Evolutionary conservation across 2,113 vertebrate genomes (phyloP), one percentile per base, ranked within the genome.

Genomic region (Ptyas mucosa): DNA sequence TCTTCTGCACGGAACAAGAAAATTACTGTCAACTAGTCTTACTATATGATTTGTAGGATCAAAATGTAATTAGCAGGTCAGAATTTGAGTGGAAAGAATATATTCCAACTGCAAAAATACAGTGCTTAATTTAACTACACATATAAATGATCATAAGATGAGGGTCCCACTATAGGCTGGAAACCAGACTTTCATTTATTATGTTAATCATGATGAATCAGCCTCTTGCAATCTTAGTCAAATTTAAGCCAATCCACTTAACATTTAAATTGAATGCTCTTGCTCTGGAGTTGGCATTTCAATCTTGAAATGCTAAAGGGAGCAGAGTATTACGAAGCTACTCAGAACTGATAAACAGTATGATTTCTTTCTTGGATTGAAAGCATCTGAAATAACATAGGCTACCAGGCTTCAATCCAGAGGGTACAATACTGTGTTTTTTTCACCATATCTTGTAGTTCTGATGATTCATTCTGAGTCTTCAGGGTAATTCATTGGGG

Each of bases 41-140:
- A 43, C 87, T 93, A 86, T 0, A 3, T 53, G 69, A 94, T 75
- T 88, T 91, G 87, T 53, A 95, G 92, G 95, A 94, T 92, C 92
- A 94, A 94, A 96, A 90, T 29, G 20, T 93, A 96, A 96, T 97
- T 97, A 95, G 89, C 5, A 94, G 87, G 89, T 93, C 10, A 93
- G 92, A 87, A 69, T 91, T 54, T 93, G 92, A 94, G 91, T 39
- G 92, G 61, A 93, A 95, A 53, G 26, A 94, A 91, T 93, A 93
- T 7, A 51, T 95, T 96, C 93, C 21, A 75, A 95, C 29, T 29
- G 34, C 54, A 89, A 93, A 51, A 92, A 49, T 21, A 92, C 34
- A 92, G 53, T 93, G 95, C 95, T 96, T 94, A 96, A 95, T 93
- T 93, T 95, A 55, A 92, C 52, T 93, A 57, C 94, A 96, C 91